Evolutionary conservation across 2,113 vertebrate genomes (phyloP).

Genomic region (Mola mola): DNA sequence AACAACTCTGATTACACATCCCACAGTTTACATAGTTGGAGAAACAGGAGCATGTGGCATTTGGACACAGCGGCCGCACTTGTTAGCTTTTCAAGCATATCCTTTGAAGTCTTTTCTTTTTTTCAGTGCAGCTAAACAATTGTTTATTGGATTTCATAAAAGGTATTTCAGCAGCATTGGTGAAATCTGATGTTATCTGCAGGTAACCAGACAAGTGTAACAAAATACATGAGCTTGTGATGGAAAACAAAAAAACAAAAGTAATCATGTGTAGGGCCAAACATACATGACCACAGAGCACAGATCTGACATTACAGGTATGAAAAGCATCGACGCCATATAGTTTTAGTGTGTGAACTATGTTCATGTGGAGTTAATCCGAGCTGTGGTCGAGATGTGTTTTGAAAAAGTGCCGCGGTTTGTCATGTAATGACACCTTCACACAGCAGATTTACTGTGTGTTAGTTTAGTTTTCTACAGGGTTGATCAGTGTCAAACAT

Average conservation of each 20-base stretch:
- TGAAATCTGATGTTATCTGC: conserved; percentile 52
- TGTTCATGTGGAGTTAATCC: conserved; percentile 3
- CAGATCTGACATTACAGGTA: conserved; percentile 1
- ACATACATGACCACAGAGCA: conserved; percentile 7
- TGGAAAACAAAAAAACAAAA: conserved; percentile 13
- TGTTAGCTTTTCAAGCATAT: conserved; percentile 72
- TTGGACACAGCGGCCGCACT: conserved; percentile 74
- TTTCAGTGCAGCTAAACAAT: conserved; percentile 36
- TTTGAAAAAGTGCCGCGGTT: conserved; percentile 18
- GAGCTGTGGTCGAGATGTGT: conserved; percentile 6
- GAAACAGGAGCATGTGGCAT: conserved; percentile 84
- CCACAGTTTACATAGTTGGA: conserved; percentile 84
- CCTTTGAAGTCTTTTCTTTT: conserved; percentile 69
- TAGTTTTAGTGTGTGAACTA: background rate
- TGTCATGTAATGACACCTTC: conserved; percentile 18
- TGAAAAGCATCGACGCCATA: background rate
- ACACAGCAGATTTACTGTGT: background rate
- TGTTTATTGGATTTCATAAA: conserved; percentile 77
- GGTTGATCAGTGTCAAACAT: conserved; percentile 5
- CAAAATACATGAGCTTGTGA: conserved; percentile 9
- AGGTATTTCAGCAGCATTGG: conserved; percentile 41
- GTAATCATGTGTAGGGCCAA: conserved; percentile 8
- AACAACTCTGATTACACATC: conserved; percentile 86
- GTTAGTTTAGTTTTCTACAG: conserved; percentile 14
- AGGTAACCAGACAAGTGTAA: conserved; percentile 63